Percentiles rank a stretch among this genome's conserved stretches.
phyloP scores from a whole-genome alignment of 2,113 vertebrate genomes.

The Pipra filicauda region DNA sequence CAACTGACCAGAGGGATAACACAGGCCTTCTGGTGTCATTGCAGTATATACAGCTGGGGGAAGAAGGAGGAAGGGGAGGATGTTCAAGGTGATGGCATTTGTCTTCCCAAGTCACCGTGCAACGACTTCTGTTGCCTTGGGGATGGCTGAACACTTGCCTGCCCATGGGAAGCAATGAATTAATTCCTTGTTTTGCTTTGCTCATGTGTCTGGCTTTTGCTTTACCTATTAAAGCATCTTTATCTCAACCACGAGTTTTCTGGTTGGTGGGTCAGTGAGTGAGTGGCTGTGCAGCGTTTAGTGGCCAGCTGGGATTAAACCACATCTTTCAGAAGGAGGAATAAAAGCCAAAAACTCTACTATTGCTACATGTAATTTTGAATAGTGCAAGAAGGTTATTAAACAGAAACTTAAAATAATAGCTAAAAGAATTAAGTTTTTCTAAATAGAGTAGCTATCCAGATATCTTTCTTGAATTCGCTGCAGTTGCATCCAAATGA shows the following conservation, averaged over 20 bases:
- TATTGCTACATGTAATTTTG: not conserved
- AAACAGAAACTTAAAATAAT: not conserved
- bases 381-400: not conserved
- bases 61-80: not conserved
- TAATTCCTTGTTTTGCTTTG: not conserved
- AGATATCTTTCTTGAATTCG: not conserved
- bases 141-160: not conserved
- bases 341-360: not conserved
- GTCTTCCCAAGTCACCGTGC: not conserved
- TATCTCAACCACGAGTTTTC: not conserved
- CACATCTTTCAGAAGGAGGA: not conserved
- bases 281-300: rapidly evolving
- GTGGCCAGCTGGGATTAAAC: not conserved
- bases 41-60: not conserved
- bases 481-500: not conserved
- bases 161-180: not conserved
- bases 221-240: not conserved
- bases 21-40: not conserved
- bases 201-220: not conserved
- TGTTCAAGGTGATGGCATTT: not conserved
- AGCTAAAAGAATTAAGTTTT: not conserved
- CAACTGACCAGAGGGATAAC: not conserved
- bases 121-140: not conserved
- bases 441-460: not conserved
- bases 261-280: not conserved